Conservation (phyloP, 2,888 invertebrate species). For the Julus scandinavius region DNA sequence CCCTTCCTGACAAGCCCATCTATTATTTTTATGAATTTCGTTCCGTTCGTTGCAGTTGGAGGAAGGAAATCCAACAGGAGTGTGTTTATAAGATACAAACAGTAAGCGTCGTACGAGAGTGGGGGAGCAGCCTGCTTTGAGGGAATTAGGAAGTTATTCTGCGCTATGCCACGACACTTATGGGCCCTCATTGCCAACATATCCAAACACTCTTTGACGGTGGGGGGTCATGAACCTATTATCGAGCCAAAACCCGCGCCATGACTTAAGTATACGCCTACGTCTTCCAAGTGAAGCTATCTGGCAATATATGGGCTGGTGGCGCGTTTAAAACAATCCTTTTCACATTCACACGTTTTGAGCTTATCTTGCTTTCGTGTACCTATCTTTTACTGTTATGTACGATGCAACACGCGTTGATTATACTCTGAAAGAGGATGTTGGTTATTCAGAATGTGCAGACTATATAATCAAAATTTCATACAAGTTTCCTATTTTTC, state of each 20-base stretch:
- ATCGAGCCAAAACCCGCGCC: neutral
- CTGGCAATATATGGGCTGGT: neutral
- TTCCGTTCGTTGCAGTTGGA: conserved; percentile 16
- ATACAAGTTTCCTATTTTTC: no score
- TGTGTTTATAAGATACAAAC: conserved; percentile 37
- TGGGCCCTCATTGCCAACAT: neutral
- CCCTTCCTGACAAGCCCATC: conserved; percentile 31
- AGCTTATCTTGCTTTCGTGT: no score
- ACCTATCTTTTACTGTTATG: no score
- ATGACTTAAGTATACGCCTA: neutral
- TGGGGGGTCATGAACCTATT: conserved; percentile 13
- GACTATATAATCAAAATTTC: no score
- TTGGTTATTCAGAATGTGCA: no score
- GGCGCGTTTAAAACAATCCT: neutral
- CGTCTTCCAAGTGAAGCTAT: neutral
- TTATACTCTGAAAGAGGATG: no score
- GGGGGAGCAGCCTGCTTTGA: conserved; percentile 18
- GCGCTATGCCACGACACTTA: conserved; percentile 5
- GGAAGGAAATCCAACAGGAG: conserved; percentile 23
- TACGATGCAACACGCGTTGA: no score
- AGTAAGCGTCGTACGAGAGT: neutral
- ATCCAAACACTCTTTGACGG: conserved; percentile 7
- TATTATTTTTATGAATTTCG: conserved; percentile 39
- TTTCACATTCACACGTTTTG: no score
- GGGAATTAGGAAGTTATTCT: conserved; percentile 35